Evolutionary conservation across 2,113 vertebrate genomes (phyloP), one percentile per base, ranked within the genome.

Genomic region (Alligator mississippiensis): DNA sequence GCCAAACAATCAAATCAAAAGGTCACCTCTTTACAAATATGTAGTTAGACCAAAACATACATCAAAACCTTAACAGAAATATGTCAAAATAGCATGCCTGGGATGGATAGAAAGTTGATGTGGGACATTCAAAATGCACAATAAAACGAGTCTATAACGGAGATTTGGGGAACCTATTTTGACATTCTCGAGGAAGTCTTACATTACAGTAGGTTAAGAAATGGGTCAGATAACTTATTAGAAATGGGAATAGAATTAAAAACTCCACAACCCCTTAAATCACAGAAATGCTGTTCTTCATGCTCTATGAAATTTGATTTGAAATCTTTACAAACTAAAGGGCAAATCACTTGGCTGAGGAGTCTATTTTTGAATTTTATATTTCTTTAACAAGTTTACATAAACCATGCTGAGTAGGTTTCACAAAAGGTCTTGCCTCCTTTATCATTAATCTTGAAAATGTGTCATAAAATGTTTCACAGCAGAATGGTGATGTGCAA

Each of bases 1-100:
- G 95, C 85, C 94, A 89, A 95, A 97, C 93, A 97, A 96, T 96
- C 96, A 94, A 96, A 97, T 84, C 88, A 92, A 97, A 98, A 98
- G 97, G 97, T 97, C 97, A 98, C 97, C 97, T 97, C 95, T 96
- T 96, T 97, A 96, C 94, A 96, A 94, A 96, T 82, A 90, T 24
- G 54, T 94, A 90, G 90, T 97, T 88, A 95, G 87, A 94, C 85
- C 81, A 79, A 95, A 97, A 91, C 77, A 96, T 79, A 61, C 77
- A 90, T 96, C 93, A 96, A 95, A 93, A 80, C 12, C 61, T 74
- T 80, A 78, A 91, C 55, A 95, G 89, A 85, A 82, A 57, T 7
- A 59, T 61, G 57, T 70, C 59, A 88, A 93, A 93, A 92, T 30
- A 57, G 0, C 89, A 47, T 70, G 77, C 57, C 47, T 90, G 74